phyloP scores from a whole-genome alignment of 2,797 vertebrate genomes.

The Aeoliscus strigatus region DNA sequence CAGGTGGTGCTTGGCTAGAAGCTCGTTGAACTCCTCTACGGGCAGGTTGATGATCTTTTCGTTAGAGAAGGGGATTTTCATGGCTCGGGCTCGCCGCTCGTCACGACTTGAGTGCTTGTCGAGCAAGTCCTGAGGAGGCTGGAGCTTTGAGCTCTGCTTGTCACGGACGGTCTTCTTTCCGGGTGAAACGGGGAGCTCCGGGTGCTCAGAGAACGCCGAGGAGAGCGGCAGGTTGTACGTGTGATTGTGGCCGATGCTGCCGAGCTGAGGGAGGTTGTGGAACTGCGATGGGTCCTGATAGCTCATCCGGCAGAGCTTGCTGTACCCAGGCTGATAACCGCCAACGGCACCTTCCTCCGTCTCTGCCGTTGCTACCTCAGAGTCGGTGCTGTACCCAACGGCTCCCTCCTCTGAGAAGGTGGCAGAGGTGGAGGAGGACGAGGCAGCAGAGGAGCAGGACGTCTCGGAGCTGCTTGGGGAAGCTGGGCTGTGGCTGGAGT shows the following conservation, averaged over 20 bases:
- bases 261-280: constrained; percentile 87
- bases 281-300: constrained; percentile 91
- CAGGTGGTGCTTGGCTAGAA: constrained; percentile 93
- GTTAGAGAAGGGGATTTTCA: constrained; percentile 98
- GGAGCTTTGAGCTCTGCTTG: constrained; percentile 75
- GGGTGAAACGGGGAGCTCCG: constrained; percentile 64
- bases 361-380: constrained; percentile 84
- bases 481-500: constrained; percentile 93
- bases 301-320: constrained; percentile 98
- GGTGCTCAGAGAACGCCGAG: constrained; percentile 70
- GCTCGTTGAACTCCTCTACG: constrained; percentile 98
- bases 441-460: constrained; percentile 83
- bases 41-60: constrained; percentile 98
- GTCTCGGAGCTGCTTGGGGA: constrained; percentile 97
- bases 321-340: constrained; percentile 90
- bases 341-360: constrained; percentile 89
- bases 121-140: constrained; percentile 75
- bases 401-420: constrained; percentile 97
- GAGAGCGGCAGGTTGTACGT: constrained; percentile 93
- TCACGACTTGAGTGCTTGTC: constrained; percentile 94
- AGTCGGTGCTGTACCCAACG: constrained; percentile 98
- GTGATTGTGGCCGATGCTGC: constrained; percentile 93
- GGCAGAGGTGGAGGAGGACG: constrained; percentile 83
- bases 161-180: constrained; percentile 82
- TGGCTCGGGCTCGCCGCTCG: constrained; percentile 89